phyloP scores from a whole-genome alignment of 2,797 vertebrate species.

The Poecile montanus region DNA sequence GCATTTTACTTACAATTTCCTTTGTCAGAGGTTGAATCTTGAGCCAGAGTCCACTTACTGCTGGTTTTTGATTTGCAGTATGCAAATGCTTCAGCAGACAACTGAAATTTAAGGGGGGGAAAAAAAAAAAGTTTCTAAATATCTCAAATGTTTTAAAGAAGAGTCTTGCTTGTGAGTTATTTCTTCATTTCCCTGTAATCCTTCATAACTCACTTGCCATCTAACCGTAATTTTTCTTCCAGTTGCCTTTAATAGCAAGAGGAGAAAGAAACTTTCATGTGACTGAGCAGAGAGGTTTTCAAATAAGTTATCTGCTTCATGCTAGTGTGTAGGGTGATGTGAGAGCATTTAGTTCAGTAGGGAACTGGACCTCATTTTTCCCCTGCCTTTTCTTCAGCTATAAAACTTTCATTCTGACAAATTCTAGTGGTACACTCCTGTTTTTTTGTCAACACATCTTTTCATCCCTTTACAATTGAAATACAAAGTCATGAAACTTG shows the following conservation, averaged over 20 bases:
- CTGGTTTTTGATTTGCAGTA: neutral
- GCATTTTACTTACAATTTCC: neutral
- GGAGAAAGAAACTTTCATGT: neutral
- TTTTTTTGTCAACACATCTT: neutral
- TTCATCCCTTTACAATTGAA: neutral
- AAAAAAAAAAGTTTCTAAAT: neutral
- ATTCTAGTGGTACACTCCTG: neutral
- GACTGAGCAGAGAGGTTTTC: neutral
- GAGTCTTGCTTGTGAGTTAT: neutral
- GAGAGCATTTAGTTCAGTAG: neutral
- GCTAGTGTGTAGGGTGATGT: neutral
- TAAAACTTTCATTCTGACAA: neutral
- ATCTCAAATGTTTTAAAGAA: neutral
- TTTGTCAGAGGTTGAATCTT: neutral
- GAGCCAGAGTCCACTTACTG: neutral
- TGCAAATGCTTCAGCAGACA: neutral
- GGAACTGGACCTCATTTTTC: neutral
- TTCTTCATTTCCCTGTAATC: neutral
- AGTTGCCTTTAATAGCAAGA: neutral
- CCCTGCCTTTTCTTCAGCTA: neutral
- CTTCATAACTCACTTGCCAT: neutral
- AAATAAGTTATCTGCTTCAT: neutral
- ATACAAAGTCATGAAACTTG: neutral
- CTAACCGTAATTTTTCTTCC: neutral
- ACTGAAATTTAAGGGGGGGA: neutral